Base-by-base conservation (phyloP, 2,113 vertebrate genomes). In the Petroica traversi region DNA sequence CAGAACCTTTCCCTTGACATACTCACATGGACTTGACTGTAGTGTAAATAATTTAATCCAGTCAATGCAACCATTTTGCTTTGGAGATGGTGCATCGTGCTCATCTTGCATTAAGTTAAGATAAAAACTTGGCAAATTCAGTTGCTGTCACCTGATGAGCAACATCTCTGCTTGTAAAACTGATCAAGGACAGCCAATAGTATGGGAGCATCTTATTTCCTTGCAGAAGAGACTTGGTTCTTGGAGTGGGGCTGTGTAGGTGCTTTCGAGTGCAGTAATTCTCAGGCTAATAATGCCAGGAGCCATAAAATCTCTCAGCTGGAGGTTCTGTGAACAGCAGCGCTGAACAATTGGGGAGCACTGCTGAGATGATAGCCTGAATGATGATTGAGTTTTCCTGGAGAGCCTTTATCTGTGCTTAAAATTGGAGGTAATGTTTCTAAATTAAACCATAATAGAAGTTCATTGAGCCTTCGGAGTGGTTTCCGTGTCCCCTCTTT, bases 341-440 rank as follows among this genome's bases (percentile, higher is more conserved):
- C 4, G 19, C 76, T 88, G 92, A 96, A 33, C 67, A 92, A 64
- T 89, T 0, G 49, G 67, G 66, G 88, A 96, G 64, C 22, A 46
- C 94, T 61, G 88, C 96, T 96, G 95, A 91, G 93, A 96, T 95
- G 95, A 95, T 96, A 62, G 93, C 41, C 93, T 95, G 92, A 93
- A 91, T 59, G 87, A 89, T 88, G 90, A 96, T 93, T 96, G 93
- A 96, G 87, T 94, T 94, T 83, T 92, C 94, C 93, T 96, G 92
- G 91, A 95, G 96, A 93, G 94, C 91, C 73, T 82, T 96, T 88
- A 89, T 89, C 84, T 82, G 48, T 92, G 95, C 81, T 93, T 95
- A 93, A 95, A 96, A 92, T 81, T 91, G 93, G 57, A 88, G 71
- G 74, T 88, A 93, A 91, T 91, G 73, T 89, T 95, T 96, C 90